Conservation (phyloP, 2,797 vertebrate genomes). For the Arnoldichthys spilopterus region DNA sequence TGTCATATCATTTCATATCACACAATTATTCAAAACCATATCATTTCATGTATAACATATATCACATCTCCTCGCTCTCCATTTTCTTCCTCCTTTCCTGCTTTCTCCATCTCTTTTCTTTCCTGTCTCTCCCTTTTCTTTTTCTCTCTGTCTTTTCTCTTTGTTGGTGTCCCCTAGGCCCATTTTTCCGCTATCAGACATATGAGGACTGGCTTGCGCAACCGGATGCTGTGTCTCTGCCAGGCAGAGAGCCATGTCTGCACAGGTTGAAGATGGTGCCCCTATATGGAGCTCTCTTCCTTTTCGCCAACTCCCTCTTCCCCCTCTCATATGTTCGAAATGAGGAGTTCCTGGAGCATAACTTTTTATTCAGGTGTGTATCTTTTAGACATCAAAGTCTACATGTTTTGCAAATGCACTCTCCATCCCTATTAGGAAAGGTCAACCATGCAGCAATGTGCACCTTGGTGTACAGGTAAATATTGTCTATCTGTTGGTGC, state of each 20-base stretch:
- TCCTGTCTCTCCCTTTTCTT: conserved; percentile 29
- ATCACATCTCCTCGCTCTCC: conserved; percentile 25
- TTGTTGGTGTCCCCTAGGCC: conserved; percentile 75
- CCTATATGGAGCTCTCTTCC: conserved; percentile 81
- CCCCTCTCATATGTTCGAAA: conserved; percentile 84
- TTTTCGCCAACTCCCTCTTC: conserved; percentile 81
- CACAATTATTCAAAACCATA: not conserved
- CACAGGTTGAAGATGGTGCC: conserved; percentile 82
- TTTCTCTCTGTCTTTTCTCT: conserved; percentile 26
- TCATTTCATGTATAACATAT: not conserved
- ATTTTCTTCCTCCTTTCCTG: conserved; percentile 32
- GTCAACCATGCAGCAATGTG: too few species aligned
- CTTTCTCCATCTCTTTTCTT: conserved; percentile 12
- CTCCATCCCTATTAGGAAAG: too few species aligned
- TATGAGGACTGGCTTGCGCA: conserved; percentile 88
- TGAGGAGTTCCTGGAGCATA: conserved; percentile 81
- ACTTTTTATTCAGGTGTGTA: conserved; percentile 79
- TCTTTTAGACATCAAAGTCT: not conserved
- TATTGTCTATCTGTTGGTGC: too few species aligned
- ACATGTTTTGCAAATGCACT: not conserved
- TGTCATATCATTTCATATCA: not conserved
- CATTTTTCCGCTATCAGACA: conserved; percentile 90
- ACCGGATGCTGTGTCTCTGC: conserved; percentile 75
- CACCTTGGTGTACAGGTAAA: too few species aligned
- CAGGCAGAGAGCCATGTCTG: conserved; percentile 81